Evolutionary conservation across 2,797 vertebrate genomes (phyloP), one percentile per base, ranked within the genome.

Genomic region (Schizopygopsis malacanthus): DNA sequence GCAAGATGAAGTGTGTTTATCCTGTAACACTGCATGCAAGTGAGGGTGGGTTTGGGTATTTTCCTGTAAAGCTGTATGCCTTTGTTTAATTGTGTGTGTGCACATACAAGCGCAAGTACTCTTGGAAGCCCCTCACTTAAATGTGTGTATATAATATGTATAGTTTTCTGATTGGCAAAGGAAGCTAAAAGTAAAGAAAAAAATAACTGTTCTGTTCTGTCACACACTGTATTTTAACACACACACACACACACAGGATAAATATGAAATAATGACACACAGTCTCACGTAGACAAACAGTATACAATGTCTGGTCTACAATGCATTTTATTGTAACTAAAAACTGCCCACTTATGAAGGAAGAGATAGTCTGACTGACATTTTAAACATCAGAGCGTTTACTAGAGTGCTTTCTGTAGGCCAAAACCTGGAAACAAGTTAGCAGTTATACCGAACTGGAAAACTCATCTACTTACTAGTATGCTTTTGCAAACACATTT

Each of bases 41-140:
- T 81, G 84, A 87, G 76, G 89, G 76, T 78, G 86, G 88, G 79
- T 77, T 79, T 71, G 76, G 87, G 77, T 81, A 79, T 84, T 79
- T 82, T 71, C 86, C 79, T 71, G 67, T 78, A 65, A 79, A 76
- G 76, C 70, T 80, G 4, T 79, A 71, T 50, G 82, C 86, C 85
- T 88, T 78, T 81, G 77, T 73, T 28, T 54, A 41, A 81, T 7
- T 39, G 79, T 79, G 43, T 65, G 67, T 65, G 81, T 63, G 47
- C 22, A 70, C 50, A 73, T 82, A 65, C 43, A 76, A n/a, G 52
- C 37, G 6, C 65, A 84, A 33, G 6, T 52, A 71, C 52, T 50
- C 45, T 78, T 78, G 63, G 33, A 77, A 84, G 59, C 25, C 52
- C 25, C 39, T 85, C 33, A 59, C 65, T 43, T n/a, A n/a, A n/a